Evolutionary conservation across 2,113 vertebrate genomes (phyloP).

Genomic region (Actinemys pallida): DNA sequence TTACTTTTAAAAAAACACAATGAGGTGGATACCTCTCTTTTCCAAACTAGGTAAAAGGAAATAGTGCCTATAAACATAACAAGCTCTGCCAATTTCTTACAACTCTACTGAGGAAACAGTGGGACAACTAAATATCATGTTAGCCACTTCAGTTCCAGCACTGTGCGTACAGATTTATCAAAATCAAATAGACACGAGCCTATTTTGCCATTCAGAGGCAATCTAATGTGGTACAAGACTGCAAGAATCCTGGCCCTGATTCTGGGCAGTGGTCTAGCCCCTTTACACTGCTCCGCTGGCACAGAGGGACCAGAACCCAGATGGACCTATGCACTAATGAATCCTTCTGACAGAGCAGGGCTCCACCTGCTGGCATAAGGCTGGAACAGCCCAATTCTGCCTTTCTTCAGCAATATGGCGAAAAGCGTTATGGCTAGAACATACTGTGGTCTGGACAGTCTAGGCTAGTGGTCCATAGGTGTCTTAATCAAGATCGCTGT

Average conservation of each 20-base stretch:
- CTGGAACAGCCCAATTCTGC: neutral
- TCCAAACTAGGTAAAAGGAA: neutral
- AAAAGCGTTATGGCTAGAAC: neutral
- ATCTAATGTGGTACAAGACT: neutral
- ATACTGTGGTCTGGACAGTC: neutral
- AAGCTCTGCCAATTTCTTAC: neutral
- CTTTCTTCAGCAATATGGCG: neutral
- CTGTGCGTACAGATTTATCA: neutral
- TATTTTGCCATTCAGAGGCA: neutral
- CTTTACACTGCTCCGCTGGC: neutral
- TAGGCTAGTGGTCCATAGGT: neutral
- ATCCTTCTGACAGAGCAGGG: neutral
- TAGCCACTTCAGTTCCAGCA: neutral
- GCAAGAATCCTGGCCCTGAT: neutral
- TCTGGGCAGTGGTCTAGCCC: neutral
- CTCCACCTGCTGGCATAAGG: neutral
- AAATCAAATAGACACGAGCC: neutral
- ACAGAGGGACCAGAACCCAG: neutral
- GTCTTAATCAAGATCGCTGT: neutral
- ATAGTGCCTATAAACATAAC: neutral
- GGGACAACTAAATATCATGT: neutral
- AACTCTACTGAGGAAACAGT: neutral
- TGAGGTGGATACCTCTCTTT: neutral
- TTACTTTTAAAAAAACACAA: constrained; percentile 7
- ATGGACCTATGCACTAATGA: neutral